Conservation (phyloP, 1,140 invertebrate genomes). For the Zaprionus capensis region DNA sequence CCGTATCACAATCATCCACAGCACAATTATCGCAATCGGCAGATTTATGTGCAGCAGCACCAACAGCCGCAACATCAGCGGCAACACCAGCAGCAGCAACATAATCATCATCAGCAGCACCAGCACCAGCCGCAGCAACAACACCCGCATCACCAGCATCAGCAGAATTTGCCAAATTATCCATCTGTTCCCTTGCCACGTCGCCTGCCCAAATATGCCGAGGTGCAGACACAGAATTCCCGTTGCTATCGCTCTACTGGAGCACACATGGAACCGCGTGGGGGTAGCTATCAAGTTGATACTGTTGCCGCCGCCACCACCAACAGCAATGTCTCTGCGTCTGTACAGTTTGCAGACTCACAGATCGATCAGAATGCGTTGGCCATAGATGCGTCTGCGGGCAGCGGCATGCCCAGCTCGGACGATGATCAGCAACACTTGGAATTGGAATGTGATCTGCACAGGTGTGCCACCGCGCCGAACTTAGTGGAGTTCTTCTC, state of each 20-base stretch:
- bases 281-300: slow-evolving; percentile 12
- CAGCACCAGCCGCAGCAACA: slow-evolving; percentile 1
- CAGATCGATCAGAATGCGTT: background rate
- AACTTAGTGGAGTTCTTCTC: slow-evolving; percentile 42
- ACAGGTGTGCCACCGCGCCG: background rate
- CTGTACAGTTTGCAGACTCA: background rate
- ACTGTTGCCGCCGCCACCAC: background rate
- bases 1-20: slow-evolving; percentile 30
- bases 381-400: background rate
- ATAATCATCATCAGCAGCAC: background rate
- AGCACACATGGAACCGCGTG: slow-evolving; percentile 43
- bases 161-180: slow-evolving; percentile 19
- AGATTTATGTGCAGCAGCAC: slow-evolving; percentile 38
- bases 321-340: background rate
- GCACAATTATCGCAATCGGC: slow-evolving; percentile 58
- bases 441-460: background rate
- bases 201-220: slow-evolving; percentile 16
- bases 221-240: slow-evolving; percentile 28
- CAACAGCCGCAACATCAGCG: background rate
- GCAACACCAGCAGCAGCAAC: slow-evolving; percentile 14
- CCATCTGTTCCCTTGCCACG: background rate
- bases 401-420: slow-evolving; percentile 39
- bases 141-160: slow-evolving; percentile 18
- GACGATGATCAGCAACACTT: slow-evolving; percentile 17
- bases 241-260: slow-evolving; percentile 61